These are phyloP conservation scores for Caprella mutica DNA, from an alignment of 2,888 invertebrate species.

Conservation along the genomic window DNA sequence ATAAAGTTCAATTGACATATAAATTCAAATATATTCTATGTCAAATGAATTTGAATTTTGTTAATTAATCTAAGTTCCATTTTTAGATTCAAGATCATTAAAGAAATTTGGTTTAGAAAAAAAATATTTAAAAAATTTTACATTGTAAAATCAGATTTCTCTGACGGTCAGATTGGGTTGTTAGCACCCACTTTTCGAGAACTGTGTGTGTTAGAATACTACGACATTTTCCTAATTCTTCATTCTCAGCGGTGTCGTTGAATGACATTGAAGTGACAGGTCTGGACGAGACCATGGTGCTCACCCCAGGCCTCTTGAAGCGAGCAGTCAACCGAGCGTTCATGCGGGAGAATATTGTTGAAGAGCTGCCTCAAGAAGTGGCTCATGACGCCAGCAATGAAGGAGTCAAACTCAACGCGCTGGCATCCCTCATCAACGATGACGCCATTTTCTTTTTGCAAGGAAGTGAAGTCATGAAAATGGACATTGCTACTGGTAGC, in stretches of 20 bases:
- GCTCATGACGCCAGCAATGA: neutral
- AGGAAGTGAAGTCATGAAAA: neutral
- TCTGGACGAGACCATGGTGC: slow-evolving; percentile 1
- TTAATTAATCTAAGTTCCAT: no score
- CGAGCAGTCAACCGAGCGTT: neutral
- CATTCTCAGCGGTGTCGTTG: slow-evolving; percentile 1
- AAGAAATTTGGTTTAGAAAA: no score
- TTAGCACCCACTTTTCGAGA: no score
- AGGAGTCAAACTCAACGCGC: neutral
- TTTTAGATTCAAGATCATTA: no score
- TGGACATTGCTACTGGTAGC: slow-evolving; percentile 8
- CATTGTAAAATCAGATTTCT: no score
- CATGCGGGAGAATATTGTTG: neutral
- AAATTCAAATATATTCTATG: no score
- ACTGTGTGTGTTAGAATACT: no score
- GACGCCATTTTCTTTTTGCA: slow-evolving; percentile 1
- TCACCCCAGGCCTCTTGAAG: neutral
- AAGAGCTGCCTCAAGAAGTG: neutral
- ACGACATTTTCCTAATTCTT: no score
- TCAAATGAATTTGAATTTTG: no score
- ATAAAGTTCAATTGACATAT: no score
- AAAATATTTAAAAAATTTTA: no score
- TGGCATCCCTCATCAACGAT: slow-evolving; percentile 2
- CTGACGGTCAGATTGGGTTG: neutral
- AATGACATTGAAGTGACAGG: slow-evolving; percentile 2